Percentiles rank a stretch among this genome's conserved stretches.
Conservation (phyloP, 2,888 invertebrate species). For the Aporophyla lueneburgensis region DNA sequence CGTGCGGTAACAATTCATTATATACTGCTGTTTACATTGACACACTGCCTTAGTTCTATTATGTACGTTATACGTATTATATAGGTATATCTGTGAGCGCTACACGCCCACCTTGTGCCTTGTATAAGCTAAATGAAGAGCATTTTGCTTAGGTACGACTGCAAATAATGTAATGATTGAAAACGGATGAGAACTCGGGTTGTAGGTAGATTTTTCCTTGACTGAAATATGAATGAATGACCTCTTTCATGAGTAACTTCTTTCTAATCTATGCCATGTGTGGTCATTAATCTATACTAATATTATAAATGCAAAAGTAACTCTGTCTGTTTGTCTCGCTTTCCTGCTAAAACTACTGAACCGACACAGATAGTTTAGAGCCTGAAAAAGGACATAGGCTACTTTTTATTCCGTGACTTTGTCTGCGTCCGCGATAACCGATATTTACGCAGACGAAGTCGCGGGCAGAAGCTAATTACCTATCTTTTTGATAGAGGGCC, state of each 20-base stretch:
- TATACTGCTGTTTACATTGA: slow-evolving; percentile 58
- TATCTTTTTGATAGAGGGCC: background rate
- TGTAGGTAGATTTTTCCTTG: background rate
- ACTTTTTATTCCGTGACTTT: too few relatives aligned
- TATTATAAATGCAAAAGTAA: too few relatives aligned
- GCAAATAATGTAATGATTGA: background rate
- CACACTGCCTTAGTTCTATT: slow-evolving; percentile 60
- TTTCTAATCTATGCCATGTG: background rate
- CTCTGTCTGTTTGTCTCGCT: too few relatives aligned
- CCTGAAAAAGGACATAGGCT: too few relatives aligned
- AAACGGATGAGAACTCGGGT: background rate
- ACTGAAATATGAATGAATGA: background rate
- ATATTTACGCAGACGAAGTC: too few relatives aligned
- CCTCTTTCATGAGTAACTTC: background rate
- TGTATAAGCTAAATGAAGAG: slow-evolving; percentile 10
- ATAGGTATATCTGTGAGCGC: slow-evolving; percentile 19
- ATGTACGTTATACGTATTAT: slow-evolving; percentile 26
- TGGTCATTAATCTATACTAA: background rate
- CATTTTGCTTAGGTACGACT: slow-evolving; percentile 16
- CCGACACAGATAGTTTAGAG: too few relatives aligned
- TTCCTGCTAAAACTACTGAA: too few relatives aligned
- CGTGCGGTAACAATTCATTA: slow-evolving; percentile 56
- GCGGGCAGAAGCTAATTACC: too few relatives aligned
- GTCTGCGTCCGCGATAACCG: too few relatives aligned
- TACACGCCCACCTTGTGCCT: slow-evolving; percentile 28